A percentile compares a stretch with the other conserved stretches of the same genome.
phyloP scores from a whole-genome alignment of 2,888 invertebrate species.

The Cyrtodaria siliqua region DNA sequence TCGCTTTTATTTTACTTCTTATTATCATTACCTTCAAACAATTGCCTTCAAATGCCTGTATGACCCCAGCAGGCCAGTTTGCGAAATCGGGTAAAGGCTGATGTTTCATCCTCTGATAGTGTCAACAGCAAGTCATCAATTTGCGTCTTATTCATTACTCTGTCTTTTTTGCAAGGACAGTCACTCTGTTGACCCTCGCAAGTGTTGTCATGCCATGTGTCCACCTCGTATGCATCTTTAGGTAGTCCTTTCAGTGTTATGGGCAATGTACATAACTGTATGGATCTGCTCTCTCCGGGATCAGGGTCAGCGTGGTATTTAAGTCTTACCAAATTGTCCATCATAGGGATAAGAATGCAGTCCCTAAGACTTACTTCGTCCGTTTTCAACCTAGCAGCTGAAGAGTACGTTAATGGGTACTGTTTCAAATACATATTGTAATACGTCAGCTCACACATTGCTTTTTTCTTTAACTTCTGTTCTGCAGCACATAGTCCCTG shows the following conservation, averaged over 20 bases:
- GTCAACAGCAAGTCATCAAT: background rate
- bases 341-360: constrained; percentile 17
- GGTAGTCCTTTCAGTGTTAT: constrained; percentile 24
- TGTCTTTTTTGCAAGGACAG: constrained; percentile 12
- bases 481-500: constrained; percentile 25
- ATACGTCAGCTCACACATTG: constrained; percentile 17
- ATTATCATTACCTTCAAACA: too few species aligned
- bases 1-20: too few species aligned
- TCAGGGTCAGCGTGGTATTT: constrained; percentile 20
- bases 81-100: too few species aligned
- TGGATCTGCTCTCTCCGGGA: constrained; percentile 16
- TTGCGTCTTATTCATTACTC: background rate
- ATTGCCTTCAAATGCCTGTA: too few species aligned
- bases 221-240: constrained; percentile 5
- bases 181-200: background rate
- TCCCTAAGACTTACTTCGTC: constrained; percentile 6
- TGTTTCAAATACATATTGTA: constrained; percentile 20
- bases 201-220: constrained; percentile 13
- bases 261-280: constrained; percentile 29
- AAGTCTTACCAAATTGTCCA: constrained; percentile 29
- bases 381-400: background rate
- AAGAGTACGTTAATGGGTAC: constrained; percentile 11
- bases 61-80: too few species aligned
- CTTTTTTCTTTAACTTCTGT: constrained; percentile 13
- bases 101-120: background rate